Evolutionary conservation across 2,797 vertebrate species (phyloP), one percentile per base, ranked within the genome.

Genomic region (Catamblyrhynchus diadema): DNA sequence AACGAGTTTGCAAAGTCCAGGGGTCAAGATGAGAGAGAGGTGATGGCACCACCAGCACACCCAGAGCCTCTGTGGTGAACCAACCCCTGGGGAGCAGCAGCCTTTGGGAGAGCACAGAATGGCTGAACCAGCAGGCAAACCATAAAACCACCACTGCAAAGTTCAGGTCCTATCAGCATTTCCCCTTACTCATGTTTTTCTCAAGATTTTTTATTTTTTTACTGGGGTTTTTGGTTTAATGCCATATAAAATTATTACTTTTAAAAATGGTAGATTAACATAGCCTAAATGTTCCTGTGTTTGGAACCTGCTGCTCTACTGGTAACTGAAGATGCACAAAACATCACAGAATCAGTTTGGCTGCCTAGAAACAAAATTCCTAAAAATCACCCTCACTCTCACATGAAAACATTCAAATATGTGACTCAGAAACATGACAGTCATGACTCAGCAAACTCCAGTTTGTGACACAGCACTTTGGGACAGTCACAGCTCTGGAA

Each of bases 1-100:
- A 67, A 27, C 0, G 13, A 53, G 53, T 53, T 64, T 71, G 41
- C 37, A 13, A 64, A 82, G 30, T 44, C 57, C 35, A 19, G 8
- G 15, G 67, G 20, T 59, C 69, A 81, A 35, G 56, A 53, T 3
- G 2, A 64, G 47, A 71, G 33, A 35, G 8, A 10, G 54, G 20
- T 30, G 61, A 57, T 1, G 2, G 25, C 35, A 75, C 23, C n/a
- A 61, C 3, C 25, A 24, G 8, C 24, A 23, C 25, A 56, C 6
- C 13, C 45, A 53, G 61, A 60, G n/a, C 41, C 22, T 37, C 5
- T 0, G 1, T 6, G 19, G 10, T 6, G 25, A 73, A 60, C 16
- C 59, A 48, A 45, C 47, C 4, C 12, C 27, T 30, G 54, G 12
- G 51, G 15, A 77, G 16, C 32, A 60, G 10, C 59, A 75, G 50